These are phyloP conservation scores for Scomber scombrus DNA, from an alignment of 2,113 vertebrate genomes.

Conservation along the genomic window DNA sequence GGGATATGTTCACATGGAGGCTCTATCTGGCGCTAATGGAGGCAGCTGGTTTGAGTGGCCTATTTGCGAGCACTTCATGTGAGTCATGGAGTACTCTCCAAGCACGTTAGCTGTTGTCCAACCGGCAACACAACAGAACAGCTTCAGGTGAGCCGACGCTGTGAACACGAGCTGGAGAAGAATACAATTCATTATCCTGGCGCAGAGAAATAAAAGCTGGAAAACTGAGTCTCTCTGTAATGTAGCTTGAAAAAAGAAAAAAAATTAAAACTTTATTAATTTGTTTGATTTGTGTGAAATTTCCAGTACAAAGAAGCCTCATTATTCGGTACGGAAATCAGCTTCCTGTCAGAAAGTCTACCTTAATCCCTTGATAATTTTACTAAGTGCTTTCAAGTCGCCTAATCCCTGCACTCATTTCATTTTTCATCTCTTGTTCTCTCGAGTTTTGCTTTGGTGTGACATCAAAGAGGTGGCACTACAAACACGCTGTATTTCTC, in stretches of 20 bases:
- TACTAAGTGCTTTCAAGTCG: slow-evolving; percentile 61
- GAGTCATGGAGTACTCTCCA: slow-evolving; percentile 57
- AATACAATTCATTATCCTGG: slow-evolving; percentile 24
- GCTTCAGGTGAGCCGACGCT: slow-evolving; percentile 50
- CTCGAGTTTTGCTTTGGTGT: slow-evolving; percentile 53
- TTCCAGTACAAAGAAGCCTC: slow-evolving; percentile 12
- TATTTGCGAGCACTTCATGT: slow-evolving; percentile 54
- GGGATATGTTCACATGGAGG: slow-evolving; percentile 48
- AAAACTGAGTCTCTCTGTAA: slow-evolving; percentile 7
- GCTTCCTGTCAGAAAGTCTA: slow-evolving; percentile 60
- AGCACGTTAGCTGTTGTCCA: slow-evolving; percentile 19
- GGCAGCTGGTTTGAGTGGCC: slow-evolving; percentile 58
- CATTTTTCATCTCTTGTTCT: slow-evolving; percentile 52
- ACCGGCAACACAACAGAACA: slow-evolving; percentile 37
- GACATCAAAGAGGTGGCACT: slow-evolving; percentile 69
- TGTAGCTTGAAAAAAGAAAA: background rate
- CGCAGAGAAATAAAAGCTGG: background rate
- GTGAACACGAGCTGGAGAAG: slow-evolving; percentile 24
- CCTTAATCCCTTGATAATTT: slow-evolving; percentile 61
- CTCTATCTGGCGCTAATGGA: slow-evolving; percentile 58
- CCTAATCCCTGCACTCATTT: slow-evolving; percentile 61
- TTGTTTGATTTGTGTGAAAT: slow-evolving; percentile 23
- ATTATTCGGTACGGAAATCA: slow-evolving; percentile 16
- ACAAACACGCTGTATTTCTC: slow-evolving; percentile 50
- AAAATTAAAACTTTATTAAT: slow-evolving; percentile 13